A percentile compares a stretch with the other conserved stretches of the same genome.
Conservation (phyloP, 2,888 invertebrate genomes). For the Phania funesta region DNA sequence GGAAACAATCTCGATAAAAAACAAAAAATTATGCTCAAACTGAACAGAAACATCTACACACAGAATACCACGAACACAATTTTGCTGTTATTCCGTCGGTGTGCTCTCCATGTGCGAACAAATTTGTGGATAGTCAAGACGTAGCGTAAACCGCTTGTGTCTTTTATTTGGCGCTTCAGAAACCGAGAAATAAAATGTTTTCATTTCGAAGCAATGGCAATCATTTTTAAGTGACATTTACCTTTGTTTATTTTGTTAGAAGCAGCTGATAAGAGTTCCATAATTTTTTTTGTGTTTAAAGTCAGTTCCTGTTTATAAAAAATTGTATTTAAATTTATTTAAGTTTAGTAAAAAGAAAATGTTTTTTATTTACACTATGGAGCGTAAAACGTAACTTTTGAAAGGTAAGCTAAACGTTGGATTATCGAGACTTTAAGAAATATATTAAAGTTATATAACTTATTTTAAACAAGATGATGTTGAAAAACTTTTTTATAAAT, state of each 20-base stretch:
- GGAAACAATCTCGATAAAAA: too few relatives aligned
- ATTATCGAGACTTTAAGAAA: not conserved
- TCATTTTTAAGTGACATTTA: not conserved
- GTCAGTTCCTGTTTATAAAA: not conserved
- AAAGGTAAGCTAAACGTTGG: not conserved
- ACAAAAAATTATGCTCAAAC: too few relatives aligned
- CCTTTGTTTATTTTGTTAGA: constrained; percentile 12
- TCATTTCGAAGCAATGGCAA: not conserved
- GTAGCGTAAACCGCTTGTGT: too few relatives aligned
- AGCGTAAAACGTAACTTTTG: not conserved
- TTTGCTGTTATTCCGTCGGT: too few relatives aligned
- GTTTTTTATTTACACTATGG: not conserved
- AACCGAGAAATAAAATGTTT: too few relatives aligned
- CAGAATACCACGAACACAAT: too few relatives aligned
- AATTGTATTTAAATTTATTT: not conserved
- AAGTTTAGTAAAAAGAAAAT: not conserved
- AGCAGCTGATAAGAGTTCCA: not conserved
- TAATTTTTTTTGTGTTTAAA: not conserved
- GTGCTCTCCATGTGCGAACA: too few relatives aligned
- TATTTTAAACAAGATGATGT: constrained; percentile 28
- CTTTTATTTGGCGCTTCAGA: too few relatives aligned
- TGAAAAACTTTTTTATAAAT: constrained; percentile 28
- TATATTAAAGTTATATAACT: constrained; percentile 47
- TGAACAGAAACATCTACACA: too few relatives aligned
- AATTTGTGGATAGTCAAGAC: too few relatives aligned